Conservation (phyloP, 2,113 vertebrate genomes). For the Potamarius usumacintae region DNA sequence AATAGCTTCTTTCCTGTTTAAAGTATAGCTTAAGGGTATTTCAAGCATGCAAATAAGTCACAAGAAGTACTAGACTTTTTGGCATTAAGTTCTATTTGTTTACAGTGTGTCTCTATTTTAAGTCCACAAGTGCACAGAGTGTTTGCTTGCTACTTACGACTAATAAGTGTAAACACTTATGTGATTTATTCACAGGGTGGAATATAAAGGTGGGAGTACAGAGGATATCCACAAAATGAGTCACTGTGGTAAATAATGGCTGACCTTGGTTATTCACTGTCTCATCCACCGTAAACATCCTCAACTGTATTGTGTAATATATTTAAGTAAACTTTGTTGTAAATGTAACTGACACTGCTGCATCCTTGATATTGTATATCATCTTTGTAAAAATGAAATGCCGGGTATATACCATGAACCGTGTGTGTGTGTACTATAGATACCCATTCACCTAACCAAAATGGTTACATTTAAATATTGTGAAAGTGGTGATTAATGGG, state of each 20-base stretch:
- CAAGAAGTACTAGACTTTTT: background rate
- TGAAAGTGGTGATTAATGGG: too few species aligned
- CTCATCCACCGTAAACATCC: background rate
- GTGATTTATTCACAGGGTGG: background rate
- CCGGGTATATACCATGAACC: too few species aligned
- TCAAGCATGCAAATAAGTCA: background rate
- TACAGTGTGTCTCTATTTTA: background rate
- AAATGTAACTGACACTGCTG: too few species aligned
- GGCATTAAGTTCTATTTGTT: background rate
- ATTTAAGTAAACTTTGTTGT: background rate
- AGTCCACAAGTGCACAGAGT: background rate
- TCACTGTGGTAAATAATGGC: background rate
- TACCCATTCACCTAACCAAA: too few species aligned
- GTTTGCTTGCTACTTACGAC: background rate
- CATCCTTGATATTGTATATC: too few species aligned
- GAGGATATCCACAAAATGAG: background rate
- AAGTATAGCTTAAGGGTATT: background rate
- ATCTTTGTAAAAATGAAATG: too few species aligned
- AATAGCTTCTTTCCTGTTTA: background rate
- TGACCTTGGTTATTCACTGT: background rate
- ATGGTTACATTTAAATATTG: too few species aligned
- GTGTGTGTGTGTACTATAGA: too few species aligned
- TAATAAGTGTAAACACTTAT: too few species aligned
- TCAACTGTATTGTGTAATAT: background rate
- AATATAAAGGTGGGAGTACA: background rate